Evolutionary conservation across 2,797 vertebrate species (phyloP), one percentile per base, ranked within the genome.

Genomic region (Enteromius mattozi): DNA sequence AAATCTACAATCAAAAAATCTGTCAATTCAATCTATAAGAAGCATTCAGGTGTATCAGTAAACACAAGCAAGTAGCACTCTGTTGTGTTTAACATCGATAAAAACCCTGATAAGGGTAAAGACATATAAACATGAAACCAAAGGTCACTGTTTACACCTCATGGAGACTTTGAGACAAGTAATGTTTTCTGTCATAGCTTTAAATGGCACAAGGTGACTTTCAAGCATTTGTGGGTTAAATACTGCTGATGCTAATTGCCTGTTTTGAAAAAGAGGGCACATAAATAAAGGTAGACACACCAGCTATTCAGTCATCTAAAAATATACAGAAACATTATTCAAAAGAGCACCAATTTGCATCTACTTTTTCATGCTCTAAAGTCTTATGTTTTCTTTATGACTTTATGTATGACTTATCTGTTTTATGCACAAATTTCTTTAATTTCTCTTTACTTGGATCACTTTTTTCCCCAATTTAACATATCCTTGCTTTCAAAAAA

Each of bases 141-240:
- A 49, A 66, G 63, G 54, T 79, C n/a, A 33, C 49, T 17, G 82
- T 24, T 78, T 68, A 30, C 59, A 78, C 47, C 56, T 56, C 13
- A 61, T 54, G 65, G 72, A 71, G 65, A 81, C 45, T 66, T 33
- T 76, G 45, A 45, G 12, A 30, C 1, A 54, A 75, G 27, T 40
- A 74, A 7, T 5, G 13, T 16, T 82, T 84, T 66, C 74, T 81
- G 61, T 71, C 69, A 77, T 27, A 49, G 7, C 30, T 16, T 37
- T 40, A 78, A 40, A 35, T 6, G 27, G 56, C 14, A 59, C 54
- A 85, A 85, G 70, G 80, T 88, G 80, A 83, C 77, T 59, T 85
- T 74, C 2, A 45, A 30, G 12, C 33, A 21, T 74, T 17, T 75
- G 3, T 27, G 27, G 61, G 61, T 33, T 56, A 30, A 33, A 45